A percentile compares a stretch with the other conserved stretches of the same genome.
Conservation (phyloP, 2,797 vertebrate genomes). For the Harpagifer antarcticus region DNA sequence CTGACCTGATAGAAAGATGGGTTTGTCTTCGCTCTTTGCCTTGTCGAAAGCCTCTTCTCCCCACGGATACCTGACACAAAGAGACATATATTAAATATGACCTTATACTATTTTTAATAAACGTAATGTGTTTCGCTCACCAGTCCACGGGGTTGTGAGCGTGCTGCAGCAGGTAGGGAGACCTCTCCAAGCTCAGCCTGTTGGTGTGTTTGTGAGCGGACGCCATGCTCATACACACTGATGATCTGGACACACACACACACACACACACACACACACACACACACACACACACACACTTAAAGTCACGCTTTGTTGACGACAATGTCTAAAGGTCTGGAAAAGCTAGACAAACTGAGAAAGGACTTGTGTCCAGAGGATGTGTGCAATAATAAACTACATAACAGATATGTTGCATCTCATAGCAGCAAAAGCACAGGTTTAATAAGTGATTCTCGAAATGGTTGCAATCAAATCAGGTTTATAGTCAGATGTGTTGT, state of each 20-base stretch:
- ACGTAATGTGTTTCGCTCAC: conserved; percentile 77
- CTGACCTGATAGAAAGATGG: conserved; percentile 94
- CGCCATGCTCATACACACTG: conserved; percentile 81
- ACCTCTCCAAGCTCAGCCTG: conserved; percentile 90
- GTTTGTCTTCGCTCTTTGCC: conserved; percentile 92
- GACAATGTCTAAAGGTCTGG: background rate
- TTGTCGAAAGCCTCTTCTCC: conserved; percentile 95
- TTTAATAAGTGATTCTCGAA: background rate
- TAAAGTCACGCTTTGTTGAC: background rate
- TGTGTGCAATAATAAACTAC: background rate
- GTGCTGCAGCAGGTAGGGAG: conserved; percentile 93
- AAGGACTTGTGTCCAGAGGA: too few species aligned
- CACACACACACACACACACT: background rate
- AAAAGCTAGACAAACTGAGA: background rate
- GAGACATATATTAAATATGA: background rate
- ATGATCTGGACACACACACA: conserved; percentile 42
- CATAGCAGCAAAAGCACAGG: background rate
- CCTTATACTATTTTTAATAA: background rate
- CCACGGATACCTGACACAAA: conserved; percentile 91
- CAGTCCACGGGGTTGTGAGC: conserved; percentile 96
- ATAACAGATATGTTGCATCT: background rate
- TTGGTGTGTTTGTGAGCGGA: conserved; percentile 84
- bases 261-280: background rate
- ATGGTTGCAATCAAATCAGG: background rate
- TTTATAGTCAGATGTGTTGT: too few species aligned